These are phyloP conservation scores for Cacoxenus indagator DNA, from an alignment of 2,888 invertebrate species.

Conservation along the genomic window DNA sequence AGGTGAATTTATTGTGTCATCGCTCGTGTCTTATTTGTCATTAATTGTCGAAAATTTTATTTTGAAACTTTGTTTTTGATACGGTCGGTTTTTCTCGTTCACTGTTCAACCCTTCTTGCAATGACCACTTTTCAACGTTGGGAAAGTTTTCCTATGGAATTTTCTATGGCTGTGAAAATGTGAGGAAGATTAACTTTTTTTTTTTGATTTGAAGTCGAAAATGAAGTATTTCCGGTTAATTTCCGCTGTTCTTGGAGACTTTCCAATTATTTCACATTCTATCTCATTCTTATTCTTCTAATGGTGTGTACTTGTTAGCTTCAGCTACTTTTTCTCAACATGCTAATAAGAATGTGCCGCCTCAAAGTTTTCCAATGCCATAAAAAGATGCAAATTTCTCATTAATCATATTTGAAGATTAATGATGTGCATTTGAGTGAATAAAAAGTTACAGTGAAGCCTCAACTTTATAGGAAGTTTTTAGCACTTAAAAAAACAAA, in stretches of 20 bases:
- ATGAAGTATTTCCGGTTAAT: conserved; percentile 13
- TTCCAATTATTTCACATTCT: not conserved
- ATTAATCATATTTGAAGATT: conserved; percentile 56
- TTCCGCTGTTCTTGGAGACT: not conserved
- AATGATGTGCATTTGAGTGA: conserved; percentile 49
- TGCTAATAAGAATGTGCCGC: conserved; percentile 6
- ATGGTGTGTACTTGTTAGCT: not conserved
- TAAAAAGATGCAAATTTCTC: conserved; percentile 34
- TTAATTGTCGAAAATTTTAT: conserved; percentile 19
- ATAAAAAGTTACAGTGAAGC: conserved; percentile 5
- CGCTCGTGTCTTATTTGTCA: conserved; percentile 15
- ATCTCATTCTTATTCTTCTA: conserved; percentile 21
- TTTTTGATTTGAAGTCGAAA: not conserved
- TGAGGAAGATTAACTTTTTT: not conserved
- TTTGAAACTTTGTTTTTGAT: conserved; percentile 6
- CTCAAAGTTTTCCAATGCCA: not conserved
- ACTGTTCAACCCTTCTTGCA: not conserved
- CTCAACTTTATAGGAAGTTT: conserved; percentile 33
- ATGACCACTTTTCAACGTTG: not conserved
- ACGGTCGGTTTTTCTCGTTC: conserved; percentile 39
- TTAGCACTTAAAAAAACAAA: too few relatives aligned
- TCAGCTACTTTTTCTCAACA: not conserved
- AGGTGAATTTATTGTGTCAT: conserved; percentile 11
- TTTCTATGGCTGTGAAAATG: not conserved
- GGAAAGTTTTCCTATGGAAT: not conserved